These are phyloP conservation scores for Opisthocomus hoazin DNA, from an alignment of 2,113 vertebrate species.

Conservation along the genomic window DNA sequence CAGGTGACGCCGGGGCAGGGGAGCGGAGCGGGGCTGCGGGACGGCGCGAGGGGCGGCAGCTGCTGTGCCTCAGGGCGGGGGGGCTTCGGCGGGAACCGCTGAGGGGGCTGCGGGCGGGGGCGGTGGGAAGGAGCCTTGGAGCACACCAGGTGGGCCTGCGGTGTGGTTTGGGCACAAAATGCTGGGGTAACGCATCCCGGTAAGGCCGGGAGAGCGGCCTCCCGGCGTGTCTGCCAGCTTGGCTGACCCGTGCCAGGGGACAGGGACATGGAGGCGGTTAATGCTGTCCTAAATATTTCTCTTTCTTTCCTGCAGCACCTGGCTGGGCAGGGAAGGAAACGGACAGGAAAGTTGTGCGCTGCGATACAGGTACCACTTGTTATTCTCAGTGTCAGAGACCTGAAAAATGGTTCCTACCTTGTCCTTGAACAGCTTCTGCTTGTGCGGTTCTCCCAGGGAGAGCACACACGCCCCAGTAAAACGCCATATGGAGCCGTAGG, in stretches of 20 bases:
- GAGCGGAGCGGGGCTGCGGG: background rate
- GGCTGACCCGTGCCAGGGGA: background rate
- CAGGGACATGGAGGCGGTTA: background rate
- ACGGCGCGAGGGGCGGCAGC: too few relatives aligned
- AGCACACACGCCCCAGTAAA: background rate
- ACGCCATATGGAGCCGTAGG: background rate
- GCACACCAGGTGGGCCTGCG: background rate
- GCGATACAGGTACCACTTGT: background rate
- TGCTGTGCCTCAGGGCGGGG: too few relatives aligned
- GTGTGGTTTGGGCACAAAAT: background rate
- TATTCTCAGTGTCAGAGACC: background rate
- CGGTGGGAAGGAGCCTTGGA: background rate
- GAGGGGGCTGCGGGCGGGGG: too few relatives aligned
- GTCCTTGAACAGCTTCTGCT: background rate
- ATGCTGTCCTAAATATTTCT: background rate
- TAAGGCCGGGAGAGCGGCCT: background rate
- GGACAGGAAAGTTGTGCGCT: background rate
- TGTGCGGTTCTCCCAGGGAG: background rate
- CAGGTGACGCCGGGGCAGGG: background rate
- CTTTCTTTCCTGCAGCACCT: background rate
- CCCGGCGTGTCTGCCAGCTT: background rate
- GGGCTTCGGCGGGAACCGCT: rapidly evolving
- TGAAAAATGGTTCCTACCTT: background rate
- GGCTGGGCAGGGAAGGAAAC: background rate
- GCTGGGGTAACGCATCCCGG: background rate